phyloP scores from a whole-genome alignment of 2,888 invertebrate species.

The Drosophila leonis region DNA sequence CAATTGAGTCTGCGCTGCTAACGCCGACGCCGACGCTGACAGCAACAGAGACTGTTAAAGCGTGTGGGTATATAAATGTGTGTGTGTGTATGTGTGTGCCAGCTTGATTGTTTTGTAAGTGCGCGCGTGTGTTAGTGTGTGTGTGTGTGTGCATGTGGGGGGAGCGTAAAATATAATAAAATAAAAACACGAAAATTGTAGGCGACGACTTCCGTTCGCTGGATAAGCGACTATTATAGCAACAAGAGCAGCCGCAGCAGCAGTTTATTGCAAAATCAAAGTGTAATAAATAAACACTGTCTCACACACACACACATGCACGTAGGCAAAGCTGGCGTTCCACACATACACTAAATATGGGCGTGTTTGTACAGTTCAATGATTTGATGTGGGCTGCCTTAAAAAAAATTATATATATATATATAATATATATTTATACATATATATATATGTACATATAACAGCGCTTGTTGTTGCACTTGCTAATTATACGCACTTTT shows the following conservation, averaged over 20 bases:
- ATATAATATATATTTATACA: constrained; percentile 16
- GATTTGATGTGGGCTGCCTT: constrained; percentile 55
- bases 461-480: constrained; percentile 48
- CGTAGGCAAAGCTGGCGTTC: constrained; percentile 33
- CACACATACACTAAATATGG: constrained; percentile 67
- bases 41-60: constrained; percentile 26
- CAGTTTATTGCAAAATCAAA: constrained; percentile 71
- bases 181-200: constrained; percentile 76
- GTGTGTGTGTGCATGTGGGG: constrained; percentile 40
- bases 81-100: constrained; percentile 35
- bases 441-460: constrained; percentile 17
- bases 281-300: constrained; percentile 69
- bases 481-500: constrained; percentile 70
- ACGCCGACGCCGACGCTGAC: constrained; percentile 38
- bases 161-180: constrained; percentile 60
- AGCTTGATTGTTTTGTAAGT: constrained; percentile 49
- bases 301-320: constrained; percentile 22
- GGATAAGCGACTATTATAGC: constrained; percentile 66
- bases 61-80: constrained; percentile 52
- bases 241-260: constrained; percentile 53
- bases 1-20: constrained; percentile 69
- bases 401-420: constrained; percentile 23
- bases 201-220: constrained; percentile 77
- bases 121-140: constrained; percentile 21
- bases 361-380: constrained; percentile 77